Base-by-base conservation (phyloP, 2,113 vertebrate species). In the Platichthys stellatus region DNA sequence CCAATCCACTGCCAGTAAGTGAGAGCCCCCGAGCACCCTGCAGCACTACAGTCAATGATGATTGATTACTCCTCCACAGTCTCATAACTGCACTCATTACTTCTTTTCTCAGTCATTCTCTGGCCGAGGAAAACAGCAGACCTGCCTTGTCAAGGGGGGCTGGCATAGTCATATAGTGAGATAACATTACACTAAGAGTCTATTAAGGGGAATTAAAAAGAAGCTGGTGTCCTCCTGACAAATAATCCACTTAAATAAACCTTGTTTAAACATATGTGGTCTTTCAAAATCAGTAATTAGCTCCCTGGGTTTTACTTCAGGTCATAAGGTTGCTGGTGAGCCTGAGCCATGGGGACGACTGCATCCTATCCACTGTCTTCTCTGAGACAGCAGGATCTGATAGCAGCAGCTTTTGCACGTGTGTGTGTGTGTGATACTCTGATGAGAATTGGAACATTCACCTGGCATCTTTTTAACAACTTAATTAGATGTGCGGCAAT, bases 61-160 rank as follows among this genome's bases (percentile, higher is more conserved):
- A 92, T 92, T 89, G 85, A 91, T 90, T 81, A 84, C 85, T 74
- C 76, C 67, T 62, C 89, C 88, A 75, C 82, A 76, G 86, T 64
- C 83, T 88, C 85, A 90, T 90, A 85, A 89, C 79, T 80, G 70
- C 83, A 74, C 84, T 89, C 87, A 84, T 91, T 91, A 85, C 82
- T 87, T 90, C 84, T 78, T 43, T 72, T 81, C 66, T 66, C 62
- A 74, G 62, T 38, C 71, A 13, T 23, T 77, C 72, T 35, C 60
- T 28, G 23, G 24, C 63, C 17, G 61, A 43, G 61, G 65, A 84
- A 69, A 83, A 64, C 66, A 66, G 62, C 6, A 65, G 35, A 80
- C 71, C 57, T 54, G 60, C 51, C 28, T 79, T 75, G 70, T 63
- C 57, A 63, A 59, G 74, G 74, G 63, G 59, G 63, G 59, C 74